Base-by-base conservation (phyloP, 2,113 vertebrate species). In the Machaerirhynchus nigripectus region DNA sequence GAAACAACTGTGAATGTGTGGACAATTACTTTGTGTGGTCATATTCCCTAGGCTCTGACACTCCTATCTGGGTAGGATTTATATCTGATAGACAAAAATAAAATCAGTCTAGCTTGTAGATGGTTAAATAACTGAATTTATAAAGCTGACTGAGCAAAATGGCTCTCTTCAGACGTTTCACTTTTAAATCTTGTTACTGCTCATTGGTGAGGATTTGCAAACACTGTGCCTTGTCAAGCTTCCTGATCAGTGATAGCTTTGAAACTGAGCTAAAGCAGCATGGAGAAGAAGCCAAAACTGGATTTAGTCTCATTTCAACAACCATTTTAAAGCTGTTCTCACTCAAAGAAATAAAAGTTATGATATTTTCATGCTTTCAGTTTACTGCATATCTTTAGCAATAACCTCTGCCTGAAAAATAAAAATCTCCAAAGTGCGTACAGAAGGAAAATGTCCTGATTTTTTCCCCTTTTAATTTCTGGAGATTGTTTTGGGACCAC, bases 121-220 rank as follows among this genome's bases (percentile, higher is more conserved):
- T 68, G 65, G 90, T 94, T 93, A 88, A 97, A 90, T 75, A 96
- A 95, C 60, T 24, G 89, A 92, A 81, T 90, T 61, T 81, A 64
- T 65, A 75, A 71, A 94, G 59, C 95, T 95, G 96, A 92, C 65
- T 39, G 71, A 96, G 96, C 61, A 91, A 86, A 95, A 79, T 50
- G 61, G 49, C 49, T 89, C 74, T 96, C 84, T 93, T 78, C 52
- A 95, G 90, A 90, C 85, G 64, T 83, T 95, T 95, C 81, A 92
- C 88, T 96, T 97, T 96, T 90, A 97, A 96, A 96, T 96, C 95
- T 92, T 78, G 78, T 97, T 97, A 92, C 79, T 96, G 89, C 90
- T 97, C 94, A 95, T 97, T 92, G 91, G 81, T 83, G 95, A 97
- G 95, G 93, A 96, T 97, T 97, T 96, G 88, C 88, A 95, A 97